Percentiles rank a stretch among this genome's conserved stretches.
Evolutionary conservation across 2,797 vertebrate species (phyloP).

Genomic region (Tenualosa thibaudeaui): DNA sequence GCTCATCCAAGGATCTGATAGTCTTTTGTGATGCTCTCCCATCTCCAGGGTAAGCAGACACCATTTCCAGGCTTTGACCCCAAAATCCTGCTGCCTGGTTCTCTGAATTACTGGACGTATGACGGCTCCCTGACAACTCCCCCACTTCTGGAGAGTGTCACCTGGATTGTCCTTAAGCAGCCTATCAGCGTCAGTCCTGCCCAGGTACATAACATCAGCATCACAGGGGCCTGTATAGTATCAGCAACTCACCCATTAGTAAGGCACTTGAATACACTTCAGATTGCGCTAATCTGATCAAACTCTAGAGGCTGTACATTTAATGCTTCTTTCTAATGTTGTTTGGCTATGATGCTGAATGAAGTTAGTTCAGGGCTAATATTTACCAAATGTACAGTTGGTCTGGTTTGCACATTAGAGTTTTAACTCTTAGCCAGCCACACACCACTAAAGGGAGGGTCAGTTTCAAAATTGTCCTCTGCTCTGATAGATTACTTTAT

Average conservation of each 20-base stretch:
- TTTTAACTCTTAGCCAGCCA: neutral
- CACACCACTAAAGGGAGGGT: conserved; percentile 42
- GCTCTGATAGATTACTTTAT: conserved; percentile 59
- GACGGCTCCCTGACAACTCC: conserved; percentile 94
- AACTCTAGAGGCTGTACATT: neutral
- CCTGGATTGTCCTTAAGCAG: conserved; percentile 91
- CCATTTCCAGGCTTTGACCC: conserved; percentile 85
- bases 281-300: neutral
- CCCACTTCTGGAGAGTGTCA: conserved; percentile 91
- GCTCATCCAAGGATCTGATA: neutral
- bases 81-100: conserved; percentile 80
- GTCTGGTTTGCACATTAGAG: neutral
- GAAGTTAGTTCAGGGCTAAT: neutral
- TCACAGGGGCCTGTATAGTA: neutral
- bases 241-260: neutral
- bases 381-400: neutral
- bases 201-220: conserved; percentile 73
- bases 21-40: neutral
- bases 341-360: neutral
- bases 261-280: neutral
- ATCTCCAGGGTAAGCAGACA: conserved; percentile 80
- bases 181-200: conserved; percentile 84
- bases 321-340: neutral
- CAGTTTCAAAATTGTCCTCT: conserved; percentile 28
- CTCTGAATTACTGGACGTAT: conserved; percentile 91